These are phyloP conservation scores for Palythoa caribaeorum DNA, from an alignment of 92 coral and sea anemone genomes.

Conservation along the genomic window DNA sequence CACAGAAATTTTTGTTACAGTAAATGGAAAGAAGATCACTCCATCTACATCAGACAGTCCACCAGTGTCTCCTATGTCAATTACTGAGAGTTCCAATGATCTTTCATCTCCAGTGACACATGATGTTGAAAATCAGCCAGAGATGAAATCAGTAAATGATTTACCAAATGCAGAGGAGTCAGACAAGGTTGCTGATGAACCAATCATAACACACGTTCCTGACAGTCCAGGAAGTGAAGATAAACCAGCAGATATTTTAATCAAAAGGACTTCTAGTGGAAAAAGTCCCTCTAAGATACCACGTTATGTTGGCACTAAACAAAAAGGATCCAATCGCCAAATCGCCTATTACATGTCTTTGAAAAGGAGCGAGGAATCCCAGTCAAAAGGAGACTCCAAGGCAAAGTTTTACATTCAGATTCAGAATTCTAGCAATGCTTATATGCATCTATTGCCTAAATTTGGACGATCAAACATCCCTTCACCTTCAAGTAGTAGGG, in stretches of 20 bases:
- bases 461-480: constrained; percentile 39
- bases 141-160: neutral
- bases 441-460: constrained; percentile 69
- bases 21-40: neutral
- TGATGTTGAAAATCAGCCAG: neutral
- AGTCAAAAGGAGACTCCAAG: constrained; percentile 62
- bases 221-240: constrained; percentile 50
- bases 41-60: constrained; percentile 39
- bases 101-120: neutral
- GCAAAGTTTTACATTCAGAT: constrained; percentile 86
- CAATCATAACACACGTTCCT: constrained; percentile 22
- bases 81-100: constrained; percentile 19
- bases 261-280: constrained; percentile 90
- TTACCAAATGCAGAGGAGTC: neutral
- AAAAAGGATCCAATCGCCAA: constrained; percentile 66
- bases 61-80: constrained; percentile 74
- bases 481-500: constrained; percentile 36
- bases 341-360: constrained; percentile 90
- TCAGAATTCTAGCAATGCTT: constrained; percentile 74
- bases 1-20: constrained; percentile 31
- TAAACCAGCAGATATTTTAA: constrained; percentile 65
- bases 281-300: constrained; percentile 93
- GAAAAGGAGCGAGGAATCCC: constrained; percentile 61
- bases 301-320: constrained; percentile 73
- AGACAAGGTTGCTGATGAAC: constrained; percentile 5